Base-by-base conservation (phyloP, 2,113 vertebrate genomes). In the Ochotona curzoniae region DNA sequence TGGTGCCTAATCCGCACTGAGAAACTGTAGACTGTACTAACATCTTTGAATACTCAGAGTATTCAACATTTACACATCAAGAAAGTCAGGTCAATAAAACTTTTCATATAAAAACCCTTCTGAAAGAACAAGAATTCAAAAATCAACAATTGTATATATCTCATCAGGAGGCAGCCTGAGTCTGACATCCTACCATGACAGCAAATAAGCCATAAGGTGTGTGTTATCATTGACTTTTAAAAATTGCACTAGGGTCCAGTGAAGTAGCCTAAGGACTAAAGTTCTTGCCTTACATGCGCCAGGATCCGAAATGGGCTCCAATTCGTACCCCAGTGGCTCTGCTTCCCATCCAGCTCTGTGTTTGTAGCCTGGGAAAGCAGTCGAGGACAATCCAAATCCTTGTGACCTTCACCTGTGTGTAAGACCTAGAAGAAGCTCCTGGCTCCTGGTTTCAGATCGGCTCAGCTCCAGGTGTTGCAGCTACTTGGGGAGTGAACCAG, bases 11-110 rank as follows among this genome's bases (percentile, higher is more conserved):
- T n/a, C 69, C 10, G 79, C 70, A 73, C 23, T 7, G 49, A 80
- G 30, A 94, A 89, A 96, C 84, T 57, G 32, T 49, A 87, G 79
- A 81, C 51, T 67, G 74, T 26, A 91, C 82, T 75, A 90, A 20
- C 82, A 88, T 66, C 60, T 51, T 2, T 75, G n/a, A 20, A 69
- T 70, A 82, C 75, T 71, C 38, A n/a, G 69, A 28, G 12, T 25
- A 74, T 8, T 94, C 63, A 69, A 94, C 38, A 93, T 91, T 92
- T 81, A 94, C 54, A 60, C 11, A 5, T 82, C 61, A 84, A 95
- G 32, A 83, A 28, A 89, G 70, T 66, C 38, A 5, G 64, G n/a
- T 26, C 23, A 57, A 82, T 80, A 60, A 89, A 84, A 80, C 64
- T 89, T 70, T 73, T 73, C 76, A 74, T 60, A 75, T 92, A 30